A percentile compares a stretch with the other conserved stretches of the same genome.
These are phyloP conservation scores for Enteromius trimaculatus DNA, from an alignment of 2,797 vertebrate species.

Conservation along the genomic window DNA sequence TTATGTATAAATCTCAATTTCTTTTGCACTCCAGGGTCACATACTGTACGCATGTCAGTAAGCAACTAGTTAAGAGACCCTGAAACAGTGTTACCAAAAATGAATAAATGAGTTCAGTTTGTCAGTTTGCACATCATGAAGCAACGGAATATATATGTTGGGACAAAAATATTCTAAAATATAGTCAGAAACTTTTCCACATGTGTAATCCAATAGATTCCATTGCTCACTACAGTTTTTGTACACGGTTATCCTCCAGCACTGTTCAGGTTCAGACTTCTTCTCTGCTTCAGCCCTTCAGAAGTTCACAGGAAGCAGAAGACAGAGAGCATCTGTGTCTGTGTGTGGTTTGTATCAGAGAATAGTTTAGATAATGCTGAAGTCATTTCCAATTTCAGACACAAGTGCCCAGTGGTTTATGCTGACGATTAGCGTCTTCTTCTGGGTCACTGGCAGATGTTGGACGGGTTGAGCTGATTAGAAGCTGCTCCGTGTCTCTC, in stretches of 20 bases:
- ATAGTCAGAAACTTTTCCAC: background rate
- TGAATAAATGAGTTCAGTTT: background rate
- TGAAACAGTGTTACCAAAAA: too few relatives aligned
- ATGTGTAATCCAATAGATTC: background rate
- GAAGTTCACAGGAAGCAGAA: background rate
- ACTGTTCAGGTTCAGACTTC: background rate
- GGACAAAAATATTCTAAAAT: background rate
- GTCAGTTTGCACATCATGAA: background rate
- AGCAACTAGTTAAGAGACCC: too few relatives aligned
- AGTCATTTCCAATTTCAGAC: constrained; percentile 65
- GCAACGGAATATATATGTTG: background rate
- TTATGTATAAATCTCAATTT: too few relatives aligned
- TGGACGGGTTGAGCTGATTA: constrained; percentile 76
- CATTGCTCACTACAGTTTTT: background rate
- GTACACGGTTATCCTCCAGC: background rate
- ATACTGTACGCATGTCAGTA: too few relatives aligned
- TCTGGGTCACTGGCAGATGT: constrained; percentile 79
- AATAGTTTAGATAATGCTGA: background rate
- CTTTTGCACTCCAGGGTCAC: too few relatives aligned
- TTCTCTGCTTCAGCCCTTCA: background rate
- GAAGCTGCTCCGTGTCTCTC: constrained; percentile 72
- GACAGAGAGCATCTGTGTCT: background rate
- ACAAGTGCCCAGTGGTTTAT: constrained; percentile 76
- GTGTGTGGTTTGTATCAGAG: background rate
- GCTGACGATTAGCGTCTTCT: constrained; percentile 68